phyloP scores from a whole-genome alignment of 23 tunicate species.

The Halocynthia roretzi region DNA sequence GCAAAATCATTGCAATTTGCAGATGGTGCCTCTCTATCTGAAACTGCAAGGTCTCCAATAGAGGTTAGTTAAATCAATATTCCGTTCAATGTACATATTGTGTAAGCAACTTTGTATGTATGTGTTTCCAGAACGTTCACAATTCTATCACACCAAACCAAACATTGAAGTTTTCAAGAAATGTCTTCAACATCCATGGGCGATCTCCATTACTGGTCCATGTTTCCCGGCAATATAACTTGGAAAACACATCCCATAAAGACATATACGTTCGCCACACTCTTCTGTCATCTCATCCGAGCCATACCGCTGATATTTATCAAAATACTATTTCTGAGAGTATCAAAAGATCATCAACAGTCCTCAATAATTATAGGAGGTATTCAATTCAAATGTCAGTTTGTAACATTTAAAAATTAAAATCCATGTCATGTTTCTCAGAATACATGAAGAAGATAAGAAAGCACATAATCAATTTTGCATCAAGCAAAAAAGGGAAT shows the following conservation, averaged over 20 bases:
- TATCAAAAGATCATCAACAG: not conserved
- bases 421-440: not conserved
- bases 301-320: slow-evolving; percentile 23
- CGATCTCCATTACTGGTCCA: slow-evolving; percentile 68
- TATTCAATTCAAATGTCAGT: not conserved
- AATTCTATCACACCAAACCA: slow-evolving; percentile 19
- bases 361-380: slow-evolving; percentile 2
- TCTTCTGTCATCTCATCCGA: slow-evolving; percentile 10
- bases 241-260: slow-evolving; percentile 18
- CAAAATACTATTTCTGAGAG: slow-evolving; percentile 21
- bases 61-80: no score
- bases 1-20: not conserved
- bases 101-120: no score
- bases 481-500: slow-evolving; percentile 25
- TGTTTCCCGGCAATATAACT: slow-evolving; percentile 28
- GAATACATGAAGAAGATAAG: slow-evolving; percentile 9
- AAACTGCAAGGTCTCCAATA: no score
- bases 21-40: no score
- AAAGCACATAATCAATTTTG: slow-evolving; percentile 25
- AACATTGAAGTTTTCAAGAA: slow-evolving; percentile 47
- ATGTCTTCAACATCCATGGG: slow-evolving; percentile 69
- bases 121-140: no score
- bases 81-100: no score
- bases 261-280: slow-evolving; percentile 1
- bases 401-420: not conserved